These are phyloP conservation scores for Drosophila mojavensis DNA, from an alignment of 1,140 invertebrate species.

Conservation along the genomic window DNA sequence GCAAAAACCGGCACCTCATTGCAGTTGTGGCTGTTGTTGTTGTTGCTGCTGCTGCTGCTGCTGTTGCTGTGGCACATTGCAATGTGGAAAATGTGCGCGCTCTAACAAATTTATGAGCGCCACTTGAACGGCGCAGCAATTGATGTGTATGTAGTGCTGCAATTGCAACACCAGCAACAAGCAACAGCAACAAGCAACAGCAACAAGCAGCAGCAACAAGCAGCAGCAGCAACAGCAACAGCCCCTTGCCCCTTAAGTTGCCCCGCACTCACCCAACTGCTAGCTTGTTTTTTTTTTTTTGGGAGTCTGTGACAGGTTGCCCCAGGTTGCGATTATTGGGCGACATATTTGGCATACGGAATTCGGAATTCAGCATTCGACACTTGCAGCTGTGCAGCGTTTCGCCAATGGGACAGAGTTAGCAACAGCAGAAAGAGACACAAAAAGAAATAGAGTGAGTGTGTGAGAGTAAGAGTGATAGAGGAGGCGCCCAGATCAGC, in stretches of 20 bases:
- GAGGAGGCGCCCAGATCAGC: constrained; percentile 11
- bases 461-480: constrained; percentile 4
- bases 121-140: constrained; percentile 55
- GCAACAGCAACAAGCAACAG: constrained; percentile 24
- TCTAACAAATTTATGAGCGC: constrained; percentile 77
- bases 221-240: constrained; percentile 21
- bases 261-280: neutral
- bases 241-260: neutral
- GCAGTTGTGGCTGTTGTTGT: constrained; percentile 8
- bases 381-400: constrained; percentile 39
- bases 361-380: constrained; percentile 43
- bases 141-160: constrained; percentile 54
- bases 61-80: constrained; percentile 49
- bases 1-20: constrained; percentile 45
- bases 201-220: no score
- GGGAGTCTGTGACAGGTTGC: constrained; percentile 65
- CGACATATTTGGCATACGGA: constrained; percentile 39
- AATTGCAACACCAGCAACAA: constrained; percentile 59
- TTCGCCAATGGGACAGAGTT: constrained; percentile 7
- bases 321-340: constrained; percentile 40
- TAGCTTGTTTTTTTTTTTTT: constrained; percentile 27
- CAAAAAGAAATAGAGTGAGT: neutral
- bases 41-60: constrained; percentile 1
- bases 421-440: neutral
- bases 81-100: constrained; percentile 74